Evolutionary conservation across 2,113 vertebrate genomes (phyloP), one percentile per base, ranked within the genome.

Genomic region (Holacanthus passer): DNA sequence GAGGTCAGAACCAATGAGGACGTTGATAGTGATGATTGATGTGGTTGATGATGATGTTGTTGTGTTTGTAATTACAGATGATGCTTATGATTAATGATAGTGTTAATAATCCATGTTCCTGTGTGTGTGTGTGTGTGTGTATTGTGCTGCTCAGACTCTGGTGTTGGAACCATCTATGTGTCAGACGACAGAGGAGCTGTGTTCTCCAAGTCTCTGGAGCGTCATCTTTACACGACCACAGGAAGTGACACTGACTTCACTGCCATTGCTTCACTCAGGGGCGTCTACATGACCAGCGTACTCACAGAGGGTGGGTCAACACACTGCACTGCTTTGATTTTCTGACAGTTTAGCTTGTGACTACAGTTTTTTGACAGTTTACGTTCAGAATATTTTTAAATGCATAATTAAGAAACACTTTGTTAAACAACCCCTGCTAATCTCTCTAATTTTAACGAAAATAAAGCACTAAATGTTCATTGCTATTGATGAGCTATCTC

Each of bases 181-280:
- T 99, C 97, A 0, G 97, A 97, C 0, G 96, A 98, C 85, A 94
- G 97, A 48, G 98, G 98, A 69, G 91, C 96, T 7, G 91, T 99
- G n/a, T 99, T 97, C 90, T 99, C 98, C 52, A 97, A 97, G 89
- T 98, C 97, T 82, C 87, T 99, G 89, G 97, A 97, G 90, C 94
- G 96, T 12, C 97, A 99, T 79, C 96, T 98, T 53, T 98, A 98
- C 72, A 97, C 96, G 3, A 95, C 94, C 70, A 96, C 96, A 0
- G 96, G 97, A 1, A 96, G 97, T 0, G 97, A 98, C 84, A 99
- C 97, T 0, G 98, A 99, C 90, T 99, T 99, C 89, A 98, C 97
- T 50, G 96, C 95, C 1, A 89, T 99, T 80, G 94, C 96, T 12
- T 99, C 97, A 3, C 96, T 99, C 64, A 94, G 96, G 0, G 97